These are phyloP conservation scores for Cygnus buccinator DNA, from an alignment of 2,113 vertebrate genomes.

Conservation along the genomic window DNA sequence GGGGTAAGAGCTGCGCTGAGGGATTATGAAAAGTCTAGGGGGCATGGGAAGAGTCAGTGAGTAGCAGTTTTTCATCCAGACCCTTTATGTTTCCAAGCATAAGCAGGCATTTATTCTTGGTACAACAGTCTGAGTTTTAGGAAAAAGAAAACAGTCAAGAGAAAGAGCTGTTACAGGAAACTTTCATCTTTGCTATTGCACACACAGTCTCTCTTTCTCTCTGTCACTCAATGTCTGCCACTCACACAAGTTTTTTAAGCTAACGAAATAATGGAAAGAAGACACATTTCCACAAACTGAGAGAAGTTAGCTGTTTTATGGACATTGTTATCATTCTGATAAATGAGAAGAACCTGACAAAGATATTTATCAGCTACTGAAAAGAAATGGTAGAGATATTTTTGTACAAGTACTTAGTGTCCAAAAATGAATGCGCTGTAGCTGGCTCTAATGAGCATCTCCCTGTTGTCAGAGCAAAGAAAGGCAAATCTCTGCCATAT, in stretches of 20 bases:
- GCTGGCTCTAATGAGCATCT: neutral
- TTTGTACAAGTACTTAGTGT: neutral
- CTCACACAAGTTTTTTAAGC: neutral
- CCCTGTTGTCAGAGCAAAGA: neutral
- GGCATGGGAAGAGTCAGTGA: neutral
- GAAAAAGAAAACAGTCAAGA: neutral
- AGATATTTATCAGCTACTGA: neutral
- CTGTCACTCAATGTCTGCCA: neutral
- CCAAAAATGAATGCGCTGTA: neutral
- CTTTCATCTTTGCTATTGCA: neutral
- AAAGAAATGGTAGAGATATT: neutral
- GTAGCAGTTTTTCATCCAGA: neutral
- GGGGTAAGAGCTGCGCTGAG: constrained; percentile 29
- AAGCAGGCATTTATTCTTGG: neutral
- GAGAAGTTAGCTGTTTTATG: neutral
- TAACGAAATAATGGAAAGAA: neutral
- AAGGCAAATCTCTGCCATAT: neutral
- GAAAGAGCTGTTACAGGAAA: neutral
- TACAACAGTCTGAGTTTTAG: neutral
- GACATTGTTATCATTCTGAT: neutral
- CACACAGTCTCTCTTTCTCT: neutral
- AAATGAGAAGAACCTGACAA: neutral
- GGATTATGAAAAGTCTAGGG: neutral
- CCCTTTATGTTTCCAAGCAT: neutral
- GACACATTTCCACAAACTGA: neutral